A percentile compares a stretch with the other conserved stretches of the same genome.
phyloP scores from a whole-genome alignment of 2,888 invertebrate genomes.

The Limnephilus marmoratus region DNA sequence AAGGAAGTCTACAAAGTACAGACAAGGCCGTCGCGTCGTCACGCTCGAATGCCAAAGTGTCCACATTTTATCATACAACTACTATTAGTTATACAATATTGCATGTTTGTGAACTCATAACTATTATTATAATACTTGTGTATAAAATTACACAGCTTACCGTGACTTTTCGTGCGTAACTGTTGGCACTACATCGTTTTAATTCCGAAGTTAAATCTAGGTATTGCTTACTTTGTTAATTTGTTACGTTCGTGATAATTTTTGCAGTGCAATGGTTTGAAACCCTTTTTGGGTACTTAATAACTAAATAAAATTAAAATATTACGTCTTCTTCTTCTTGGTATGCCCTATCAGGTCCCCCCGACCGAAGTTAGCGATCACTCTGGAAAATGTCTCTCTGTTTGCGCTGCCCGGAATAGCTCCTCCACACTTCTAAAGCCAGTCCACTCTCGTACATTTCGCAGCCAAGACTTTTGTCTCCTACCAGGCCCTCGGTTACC shows the following conservation, averaged over 20 bases:
- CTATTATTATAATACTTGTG: not conserved
- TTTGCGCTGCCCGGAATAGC: no score
- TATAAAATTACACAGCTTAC: not conserved
- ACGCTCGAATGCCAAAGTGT: not conserved
- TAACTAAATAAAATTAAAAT: no score
- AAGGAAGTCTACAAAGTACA: not conserved
- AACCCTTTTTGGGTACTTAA: not conserved
- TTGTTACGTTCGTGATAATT: not conserved
- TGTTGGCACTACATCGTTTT: not conserved
- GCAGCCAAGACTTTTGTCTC: no score
- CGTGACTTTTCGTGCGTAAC: not conserved
- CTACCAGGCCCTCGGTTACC: no score
- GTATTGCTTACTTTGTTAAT: not conserved
- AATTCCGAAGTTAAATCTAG: not conserved
- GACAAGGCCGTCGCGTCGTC: constrained; percentile 1
- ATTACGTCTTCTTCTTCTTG: no score
- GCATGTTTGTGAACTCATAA: not conserved
- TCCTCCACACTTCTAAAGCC: no score
- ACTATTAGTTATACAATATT: not conserved
- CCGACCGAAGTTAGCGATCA: no score
- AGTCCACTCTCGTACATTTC: no score
- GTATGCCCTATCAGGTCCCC: no score
- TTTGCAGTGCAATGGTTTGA: not conserved
- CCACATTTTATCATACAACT: not conserved
- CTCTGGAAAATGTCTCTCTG: no score